Base-by-base conservation (phyloP, 30 jellyfish, hydroid and myxozoan species). In the Sanderia malayensis region DNA sequence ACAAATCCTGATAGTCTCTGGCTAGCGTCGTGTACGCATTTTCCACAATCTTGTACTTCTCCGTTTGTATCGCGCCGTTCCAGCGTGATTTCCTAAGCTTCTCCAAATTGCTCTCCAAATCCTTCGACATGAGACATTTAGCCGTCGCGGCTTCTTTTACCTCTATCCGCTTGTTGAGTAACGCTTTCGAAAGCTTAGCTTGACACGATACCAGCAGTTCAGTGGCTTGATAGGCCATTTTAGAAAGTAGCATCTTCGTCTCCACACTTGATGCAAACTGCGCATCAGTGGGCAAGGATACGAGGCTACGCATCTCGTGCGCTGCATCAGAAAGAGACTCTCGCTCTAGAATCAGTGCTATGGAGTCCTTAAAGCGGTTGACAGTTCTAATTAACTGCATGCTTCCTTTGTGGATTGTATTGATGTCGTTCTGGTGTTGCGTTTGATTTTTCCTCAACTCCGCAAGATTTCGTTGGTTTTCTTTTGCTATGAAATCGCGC, bases 281-380 rank as follows among this genome's bases (percentile, higher is more conserved):
- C 11, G 58, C 74, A 26, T 74, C 84, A 0, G 79, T 60, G 31
- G 91, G 86, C 58, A 85, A 32, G 0, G 81, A 34, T 44, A 66
- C 81, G 25, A 85, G 81, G 49, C 67, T 84, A 45, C 91, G 67
- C 68, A 85, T 58, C 61, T 85, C 95, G 31, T 26, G 41, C 11
- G 95, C 95, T 24, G 80, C 91, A 2, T 85, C 95, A 22, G 13
- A 28, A 4, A 85, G 84, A 34, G 86, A 58, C 60, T 85, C 95
- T 18, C 63, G 55, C 29, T 85, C 91, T 52, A 85, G 84, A 20
- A 85, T 74, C 72, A 22, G 20, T 1, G 91, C 91, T 6, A 85
- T 2, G 15, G 95, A 85, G 13, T 75, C 86, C 75, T 85, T 85
- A 59, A 85, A 85, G 44, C 86, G 47, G 67, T 85, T 85, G n/a